Evolutionary conservation across 2,797 vertebrate species (phyloP).

Genomic region (Hydrocynus forskahlii): DNA sequence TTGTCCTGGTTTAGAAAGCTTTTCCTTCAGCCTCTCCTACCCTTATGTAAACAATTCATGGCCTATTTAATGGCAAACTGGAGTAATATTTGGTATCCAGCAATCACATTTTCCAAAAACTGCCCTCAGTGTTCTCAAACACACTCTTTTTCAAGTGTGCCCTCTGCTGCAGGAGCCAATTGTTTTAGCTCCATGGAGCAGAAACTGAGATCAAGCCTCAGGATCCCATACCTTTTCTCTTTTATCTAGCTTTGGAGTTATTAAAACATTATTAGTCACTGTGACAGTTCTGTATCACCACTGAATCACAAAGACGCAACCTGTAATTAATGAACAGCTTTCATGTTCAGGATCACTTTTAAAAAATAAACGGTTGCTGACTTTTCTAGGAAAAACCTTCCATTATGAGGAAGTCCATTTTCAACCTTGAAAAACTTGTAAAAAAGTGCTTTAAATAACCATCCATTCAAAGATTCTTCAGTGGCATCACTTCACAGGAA

Average conservation of each 20-base stretch:
- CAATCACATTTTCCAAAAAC: neutral
- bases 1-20: conserved; percentile 45
- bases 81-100: conserved; percentile 7
- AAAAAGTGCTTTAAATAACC: too few species aligned
- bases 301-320: neutral
- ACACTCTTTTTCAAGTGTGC: conserved; percentile 3
- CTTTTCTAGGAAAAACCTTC: too few species aligned
- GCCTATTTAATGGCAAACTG: conserved; percentile 31
- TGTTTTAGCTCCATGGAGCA: conserved; percentile 22
- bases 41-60: conserved; percentile 36
- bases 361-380: neutral
- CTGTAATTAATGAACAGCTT: too few species aligned
- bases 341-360: neutral
- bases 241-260: conserved; percentile 13
- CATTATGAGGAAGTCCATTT: too few species aligned
- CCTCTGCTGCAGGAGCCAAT: conserved; percentile 11
- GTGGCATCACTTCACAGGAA: neutral
- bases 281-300: neutral
- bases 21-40: conserved; percentile 33
- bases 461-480: neutral
- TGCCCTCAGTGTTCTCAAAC: conserved; percentile 8
- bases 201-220: conserved; percentile 15
- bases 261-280: neutral
- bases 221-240: conserved; percentile 11
- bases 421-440: too few species aligned